phyloP scores from a whole-genome alignment of 2,113 vertebrate species.

The Isurus oxyrinchus region DNA sequence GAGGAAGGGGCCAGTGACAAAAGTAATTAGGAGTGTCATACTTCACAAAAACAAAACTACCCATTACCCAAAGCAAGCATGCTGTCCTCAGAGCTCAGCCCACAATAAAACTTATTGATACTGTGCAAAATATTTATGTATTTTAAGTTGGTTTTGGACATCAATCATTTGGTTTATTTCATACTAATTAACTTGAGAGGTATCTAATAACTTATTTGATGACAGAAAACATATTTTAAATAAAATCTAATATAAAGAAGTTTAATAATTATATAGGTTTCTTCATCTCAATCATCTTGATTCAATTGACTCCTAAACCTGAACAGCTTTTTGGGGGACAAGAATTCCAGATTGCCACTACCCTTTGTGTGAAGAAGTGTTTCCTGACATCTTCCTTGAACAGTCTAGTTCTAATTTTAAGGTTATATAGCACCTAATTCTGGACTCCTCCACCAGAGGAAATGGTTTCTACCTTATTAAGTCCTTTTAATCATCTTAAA shows the following conservation, averaged over 20 bases:
- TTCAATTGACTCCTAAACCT: neutral
- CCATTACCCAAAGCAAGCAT: neutral
- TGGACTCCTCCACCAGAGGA: neutral
- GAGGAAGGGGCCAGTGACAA: neutral
- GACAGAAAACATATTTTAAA: neutral
- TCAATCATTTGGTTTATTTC: neutral
- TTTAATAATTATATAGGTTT: neutral
- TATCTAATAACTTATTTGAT: neutral
- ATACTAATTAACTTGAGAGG: neutral
- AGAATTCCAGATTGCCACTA: neutral
- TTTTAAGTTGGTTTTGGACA: neutral
- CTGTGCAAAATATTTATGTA: neutral
- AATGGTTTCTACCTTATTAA: neutral
- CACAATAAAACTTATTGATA: neutral
- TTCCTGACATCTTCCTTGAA: neutral
- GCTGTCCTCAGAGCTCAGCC: neutral
- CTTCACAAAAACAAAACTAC: neutral
- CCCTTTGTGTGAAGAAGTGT: neutral
- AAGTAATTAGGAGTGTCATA: neutral
- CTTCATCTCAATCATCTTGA: neutral
- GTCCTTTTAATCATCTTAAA: neutral
- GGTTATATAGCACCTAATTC: neutral
- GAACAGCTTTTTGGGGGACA: neutral
- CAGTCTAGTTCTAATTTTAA: neutral
- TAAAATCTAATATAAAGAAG: neutral